Evolutionary conservation across 1,140 invertebrate genomes (phyloP).

Genomic region (Chlorops oryzae): DNA sequence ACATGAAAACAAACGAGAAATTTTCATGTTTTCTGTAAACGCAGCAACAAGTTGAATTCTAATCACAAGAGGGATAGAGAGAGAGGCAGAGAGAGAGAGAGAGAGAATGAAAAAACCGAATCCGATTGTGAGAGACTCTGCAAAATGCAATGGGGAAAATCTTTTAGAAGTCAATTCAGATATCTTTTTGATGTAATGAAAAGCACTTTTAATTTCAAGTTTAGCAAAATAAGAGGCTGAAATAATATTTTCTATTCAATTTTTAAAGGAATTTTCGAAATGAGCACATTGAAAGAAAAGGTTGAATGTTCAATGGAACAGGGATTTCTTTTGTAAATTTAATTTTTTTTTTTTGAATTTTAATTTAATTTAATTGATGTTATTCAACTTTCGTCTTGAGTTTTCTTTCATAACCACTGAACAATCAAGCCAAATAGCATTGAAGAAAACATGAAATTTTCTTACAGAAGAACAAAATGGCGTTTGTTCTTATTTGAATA

Average conservation of each 20-base stretch:
- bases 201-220: conserved; percentile 16
- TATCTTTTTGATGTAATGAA: conserved; percentile 36
- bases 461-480: too few species aligned
- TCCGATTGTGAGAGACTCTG: conserved; percentile 3
- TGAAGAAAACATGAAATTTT: too few species aligned
- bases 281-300: not conserved
- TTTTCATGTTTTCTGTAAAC: conserved; percentile 37
- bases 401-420: not conserved
- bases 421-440: not conserved
- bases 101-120: conserved; percentile 5
- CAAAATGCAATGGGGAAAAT: not conserved
- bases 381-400: not conserved
- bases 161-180: conserved; percentile 12
- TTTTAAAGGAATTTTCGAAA: not conserved
- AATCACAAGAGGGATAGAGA: too few species aligned
- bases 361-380: not conserved
- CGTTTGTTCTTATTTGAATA: too few species aligned
- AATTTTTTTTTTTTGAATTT: not conserved
- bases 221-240: not conserved
- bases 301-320: conserved; percentile 11
- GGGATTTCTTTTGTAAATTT: not conserved
- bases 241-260: not conserved
- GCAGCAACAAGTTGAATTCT: conserved; percentile 24
- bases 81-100: too few species aligned
- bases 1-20: conserved; percentile 18